Percentiles rank a stretch among this genome's conserved stretches.
Evolutionary conservation across 2,888 invertebrate species (phyloP).

Genomic region (Zonitis immaculata): DNA sequence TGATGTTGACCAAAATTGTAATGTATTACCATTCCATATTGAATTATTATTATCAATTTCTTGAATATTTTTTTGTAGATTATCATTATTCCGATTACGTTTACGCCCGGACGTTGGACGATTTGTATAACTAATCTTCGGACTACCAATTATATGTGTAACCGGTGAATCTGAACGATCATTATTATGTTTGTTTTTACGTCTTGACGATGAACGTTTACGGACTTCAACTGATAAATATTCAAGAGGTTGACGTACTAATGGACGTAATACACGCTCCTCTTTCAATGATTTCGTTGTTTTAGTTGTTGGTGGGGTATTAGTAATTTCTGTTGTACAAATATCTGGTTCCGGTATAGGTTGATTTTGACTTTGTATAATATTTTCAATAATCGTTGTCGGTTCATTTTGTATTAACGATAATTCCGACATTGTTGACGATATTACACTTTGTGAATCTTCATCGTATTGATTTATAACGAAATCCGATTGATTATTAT

Average conservation of each 20-base stretch:
- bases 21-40: conserved; percentile 67
- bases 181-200: conserved; percentile 56
- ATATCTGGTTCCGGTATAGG: conserved; percentile 38
- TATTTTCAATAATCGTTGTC: conserved; percentile 56
- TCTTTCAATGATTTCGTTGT: conserved; percentile 42
- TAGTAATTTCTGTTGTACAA: conserved; percentile 38
- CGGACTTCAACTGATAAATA: conserved; percentile 63
- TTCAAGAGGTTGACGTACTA: conserved; percentile 70
- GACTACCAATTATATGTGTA: conserved; percentile 56
- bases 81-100: conserved; percentile 23
- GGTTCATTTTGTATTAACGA: conserved; percentile 67
- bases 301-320: conserved; percentile 42
- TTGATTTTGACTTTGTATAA: conserved; percentile 45
- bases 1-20: conserved; percentile 67
- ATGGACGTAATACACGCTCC: conserved; percentile 58
- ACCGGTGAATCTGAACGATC: conserved; percentile 67
- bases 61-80: conserved; percentile 12
- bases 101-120: conserved; percentile 49
- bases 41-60: conserved; percentile 27
- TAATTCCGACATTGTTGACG: conserved; percentile 69
- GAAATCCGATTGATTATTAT: background rate
- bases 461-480: conserved; percentile 51
- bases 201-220: conserved; percentile 63
- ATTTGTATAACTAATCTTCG: conserved; percentile 59
- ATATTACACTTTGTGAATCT: conserved; percentile 69